These are phyloP conservation scores for Puffinus mauretanicus DNA, from an alignment of 2,113 vertebrate genomes.

Conservation along the genomic window DNA sequence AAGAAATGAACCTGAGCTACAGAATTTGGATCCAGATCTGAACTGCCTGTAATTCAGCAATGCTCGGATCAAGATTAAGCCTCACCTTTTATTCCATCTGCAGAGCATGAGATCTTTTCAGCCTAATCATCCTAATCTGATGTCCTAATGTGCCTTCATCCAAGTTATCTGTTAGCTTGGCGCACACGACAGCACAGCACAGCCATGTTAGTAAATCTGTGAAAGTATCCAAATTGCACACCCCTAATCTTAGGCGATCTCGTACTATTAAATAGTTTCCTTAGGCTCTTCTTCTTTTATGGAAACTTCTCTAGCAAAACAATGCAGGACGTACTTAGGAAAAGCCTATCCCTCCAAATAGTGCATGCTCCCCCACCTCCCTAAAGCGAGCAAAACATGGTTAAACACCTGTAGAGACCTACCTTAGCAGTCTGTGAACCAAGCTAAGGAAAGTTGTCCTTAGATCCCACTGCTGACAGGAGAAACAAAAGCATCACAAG, in stretches of 20 bases:
- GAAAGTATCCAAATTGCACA: background rate
- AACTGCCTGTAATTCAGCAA: background rate
- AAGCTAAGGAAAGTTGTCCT: background rate
- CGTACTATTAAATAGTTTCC: background rate
- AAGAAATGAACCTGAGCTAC: background rate
- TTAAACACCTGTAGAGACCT: background rate
- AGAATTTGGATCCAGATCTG: background rate
- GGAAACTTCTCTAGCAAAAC: background rate
- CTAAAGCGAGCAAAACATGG: background rate
- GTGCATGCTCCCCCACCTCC: background rate
- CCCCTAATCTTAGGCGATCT: background rate
- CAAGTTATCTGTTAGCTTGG: background rate
- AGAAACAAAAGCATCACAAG: background rate
- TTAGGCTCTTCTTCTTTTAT: background rate
- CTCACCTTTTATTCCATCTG: background rate
- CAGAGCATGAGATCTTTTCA: background rate
- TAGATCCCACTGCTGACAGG: background rate
- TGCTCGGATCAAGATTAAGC: background rate
- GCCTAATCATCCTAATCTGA: background rate
- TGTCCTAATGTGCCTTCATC: background rate
- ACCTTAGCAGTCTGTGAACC: background rate
- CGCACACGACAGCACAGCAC: background rate
- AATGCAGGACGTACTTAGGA: background rate
- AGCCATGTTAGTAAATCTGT: background rate
- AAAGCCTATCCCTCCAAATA: background rate